Conservation (phyloP, 2,113 vertebrate species). For the Recurvirostra avosetta region DNA sequence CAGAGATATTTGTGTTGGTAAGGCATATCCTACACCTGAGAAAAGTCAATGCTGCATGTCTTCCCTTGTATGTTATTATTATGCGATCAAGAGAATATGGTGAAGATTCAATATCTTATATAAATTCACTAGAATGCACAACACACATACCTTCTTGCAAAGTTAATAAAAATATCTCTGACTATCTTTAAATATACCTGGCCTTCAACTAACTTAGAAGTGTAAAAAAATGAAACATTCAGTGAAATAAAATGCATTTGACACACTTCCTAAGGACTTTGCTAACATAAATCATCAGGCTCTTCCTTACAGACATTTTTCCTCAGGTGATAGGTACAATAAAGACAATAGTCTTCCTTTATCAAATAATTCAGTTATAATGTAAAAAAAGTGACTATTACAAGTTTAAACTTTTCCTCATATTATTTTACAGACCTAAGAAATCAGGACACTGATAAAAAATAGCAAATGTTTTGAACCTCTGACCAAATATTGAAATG, state of each 20-base stretch:
- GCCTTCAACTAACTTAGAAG: not conserved
- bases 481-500: not conserved
- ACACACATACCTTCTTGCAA: not conserved
- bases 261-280: not conserved
- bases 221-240: not conserved
- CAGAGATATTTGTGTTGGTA: not conserved
- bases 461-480: not conserved
- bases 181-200: not conserved
- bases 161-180: not conserved
- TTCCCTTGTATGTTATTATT: not conserved
- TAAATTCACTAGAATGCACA: not conserved
- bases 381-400: not conserved
- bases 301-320: not conserved
- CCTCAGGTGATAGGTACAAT: not conserved
- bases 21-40: not conserved
- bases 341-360: not conserved
- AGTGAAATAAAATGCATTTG: not conserved
- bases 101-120: not conserved
- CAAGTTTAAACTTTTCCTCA: not conserved
- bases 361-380: not conserved
- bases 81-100: not conserved
- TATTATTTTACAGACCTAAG: not conserved
- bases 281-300: not conserved
- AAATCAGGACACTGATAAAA: not conserved
- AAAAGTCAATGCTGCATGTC: not conserved